Evolutionary conservation across 2,113 vertebrate species (phyloP).

Genomic region (Pseudolaguvia tuberculata): DNA sequence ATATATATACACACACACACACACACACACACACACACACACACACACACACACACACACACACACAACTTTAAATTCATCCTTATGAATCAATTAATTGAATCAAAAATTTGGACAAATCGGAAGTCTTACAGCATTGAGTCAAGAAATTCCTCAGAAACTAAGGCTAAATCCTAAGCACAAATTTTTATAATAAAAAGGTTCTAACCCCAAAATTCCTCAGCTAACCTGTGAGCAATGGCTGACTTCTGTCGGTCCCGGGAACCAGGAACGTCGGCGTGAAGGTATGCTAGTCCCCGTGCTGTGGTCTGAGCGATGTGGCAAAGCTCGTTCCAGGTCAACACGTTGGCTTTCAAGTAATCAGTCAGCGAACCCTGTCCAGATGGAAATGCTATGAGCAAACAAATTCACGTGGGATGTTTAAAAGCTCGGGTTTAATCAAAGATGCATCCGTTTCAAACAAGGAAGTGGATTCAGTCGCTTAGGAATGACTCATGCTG

Average conservation of each 20-base stretch:
- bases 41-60: conserved; percentile 15
- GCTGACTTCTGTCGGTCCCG: conserved; percentile 97
- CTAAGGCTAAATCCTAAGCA: too few species aligned
- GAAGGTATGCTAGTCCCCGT: conserved; percentile 89
- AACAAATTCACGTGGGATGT: neutral
- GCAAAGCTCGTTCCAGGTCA: conserved; percentile 95
- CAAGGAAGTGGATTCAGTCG: neutral
- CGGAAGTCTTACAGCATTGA: neutral
- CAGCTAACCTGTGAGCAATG: conserved; percentile 84
- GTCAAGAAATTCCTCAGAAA: neutral
- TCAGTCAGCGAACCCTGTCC: conserved; percentile 90
- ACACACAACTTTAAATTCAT: neutral
- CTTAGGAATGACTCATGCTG: conserved; percentile 8
- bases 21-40: conserved; percentile 13
- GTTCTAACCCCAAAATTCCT: too few species aligned
- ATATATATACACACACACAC: conserved; percentile 17
- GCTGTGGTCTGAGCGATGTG: conserved; percentile 91
- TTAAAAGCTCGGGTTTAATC: too few species aligned
- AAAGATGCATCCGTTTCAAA: neutral
- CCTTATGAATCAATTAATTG: conserved; percentile 3
- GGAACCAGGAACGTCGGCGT: conserved; percentile 91
- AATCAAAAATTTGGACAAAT: too few species aligned
- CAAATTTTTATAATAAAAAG: too few species aligned
- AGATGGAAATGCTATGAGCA: conserved; percentile 1
- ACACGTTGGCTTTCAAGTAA: conserved; percentile 94